These are phyloP conservation scores for Drosophila rufa DNA, from an alignment of 1,140 invertebrate species.

Conservation along the genomic window DNA sequence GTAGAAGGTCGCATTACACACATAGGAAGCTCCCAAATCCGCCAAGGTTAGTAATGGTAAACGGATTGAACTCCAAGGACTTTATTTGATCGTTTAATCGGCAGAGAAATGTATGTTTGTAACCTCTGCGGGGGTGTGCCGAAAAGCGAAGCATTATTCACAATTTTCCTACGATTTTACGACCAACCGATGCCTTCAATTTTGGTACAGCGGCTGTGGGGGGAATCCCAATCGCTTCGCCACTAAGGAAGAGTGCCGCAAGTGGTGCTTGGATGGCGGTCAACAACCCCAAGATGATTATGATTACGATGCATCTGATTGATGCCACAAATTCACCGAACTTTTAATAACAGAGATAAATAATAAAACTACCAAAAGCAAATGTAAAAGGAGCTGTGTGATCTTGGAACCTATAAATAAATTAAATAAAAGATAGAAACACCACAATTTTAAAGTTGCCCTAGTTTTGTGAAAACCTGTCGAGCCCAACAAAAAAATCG, in stretches of 20 bases:
- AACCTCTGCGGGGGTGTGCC: constrained; percentile 1
- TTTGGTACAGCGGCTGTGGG: constrained; percentile 42
- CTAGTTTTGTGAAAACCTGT: not conserved
- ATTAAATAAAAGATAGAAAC: not conserved
- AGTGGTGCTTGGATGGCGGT: too few relatives aligned
- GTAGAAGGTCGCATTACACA: not conserved
- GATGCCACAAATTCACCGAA: too few relatives aligned
- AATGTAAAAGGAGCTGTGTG: too few relatives aligned
- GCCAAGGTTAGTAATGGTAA: constrained; percentile 11
- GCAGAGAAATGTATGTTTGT: constrained; percentile 13
- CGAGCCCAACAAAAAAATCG: not conserved
- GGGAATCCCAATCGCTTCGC: constrained; percentile 60
- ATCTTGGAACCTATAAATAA: not conserved
- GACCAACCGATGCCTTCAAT: constrained; percentile 9
- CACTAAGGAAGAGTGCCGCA: constrained; percentile 6
- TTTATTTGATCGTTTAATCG: not conserved
- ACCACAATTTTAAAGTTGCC: not conserved
- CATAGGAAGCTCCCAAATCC: not conserved
- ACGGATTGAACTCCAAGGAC: not conserved
- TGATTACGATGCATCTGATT: too few relatives aligned
- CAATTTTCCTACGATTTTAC: constrained; percentile 26
- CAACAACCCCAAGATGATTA: too few relatives aligned
- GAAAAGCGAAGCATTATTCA: not conserved
- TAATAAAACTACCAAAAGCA: too few relatives aligned
- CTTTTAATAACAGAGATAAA: too few relatives aligned